These are phyloP conservation scores for Ispidina picta DNA, from an alignment of 2,797 vertebrate genomes.

Conservation along the genomic window DNA sequence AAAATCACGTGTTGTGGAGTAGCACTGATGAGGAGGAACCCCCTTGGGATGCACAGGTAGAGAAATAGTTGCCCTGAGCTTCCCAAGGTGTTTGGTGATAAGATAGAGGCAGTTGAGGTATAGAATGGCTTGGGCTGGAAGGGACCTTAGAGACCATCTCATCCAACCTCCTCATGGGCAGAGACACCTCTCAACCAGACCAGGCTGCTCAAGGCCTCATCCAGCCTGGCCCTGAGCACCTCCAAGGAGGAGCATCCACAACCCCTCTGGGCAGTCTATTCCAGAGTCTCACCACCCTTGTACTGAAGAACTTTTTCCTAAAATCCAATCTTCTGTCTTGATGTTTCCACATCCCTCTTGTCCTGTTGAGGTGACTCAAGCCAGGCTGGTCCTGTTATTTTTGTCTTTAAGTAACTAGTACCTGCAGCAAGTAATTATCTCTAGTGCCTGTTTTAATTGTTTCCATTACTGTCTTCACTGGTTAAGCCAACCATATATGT, in stretches of 20 bases:
- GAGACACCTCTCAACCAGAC: too few species aligned
- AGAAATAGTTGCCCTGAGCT: not conserved
- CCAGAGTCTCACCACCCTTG: too few species aligned
- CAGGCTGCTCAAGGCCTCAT: too few species aligned
- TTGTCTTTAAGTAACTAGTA: not conserved
- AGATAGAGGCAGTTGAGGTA: not conserved
- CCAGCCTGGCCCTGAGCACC: too few species aligned
- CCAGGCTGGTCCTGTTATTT: not conserved
- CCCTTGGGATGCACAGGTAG: rapidly evolving
- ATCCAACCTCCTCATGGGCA: too few species aligned
- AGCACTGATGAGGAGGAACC: not conserved
- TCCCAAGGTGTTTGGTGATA: not conserved
- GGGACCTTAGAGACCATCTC: too few species aligned
- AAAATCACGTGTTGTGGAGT: not conserved
- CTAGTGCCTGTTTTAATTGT: not conserved
- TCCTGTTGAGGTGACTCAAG: not conserved
- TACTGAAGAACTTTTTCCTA: too few species aligned
- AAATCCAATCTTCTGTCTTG: not conserved
- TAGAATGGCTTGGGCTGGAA: too few species aligned
- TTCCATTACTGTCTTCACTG: not conserved
- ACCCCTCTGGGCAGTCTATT: too few species aligned
- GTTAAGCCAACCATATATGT: not conserved
- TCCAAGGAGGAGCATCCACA: too few species aligned
- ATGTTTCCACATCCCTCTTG: not conserved
- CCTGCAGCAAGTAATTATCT: not conserved